Percentiles rank a stretch among this genome's conserved stretches.
These are phyloP conservation scores for Mus musculus DNA, from an alignment of 2,113 vertebrate genomes.

Conservation along the genomic window DNA sequence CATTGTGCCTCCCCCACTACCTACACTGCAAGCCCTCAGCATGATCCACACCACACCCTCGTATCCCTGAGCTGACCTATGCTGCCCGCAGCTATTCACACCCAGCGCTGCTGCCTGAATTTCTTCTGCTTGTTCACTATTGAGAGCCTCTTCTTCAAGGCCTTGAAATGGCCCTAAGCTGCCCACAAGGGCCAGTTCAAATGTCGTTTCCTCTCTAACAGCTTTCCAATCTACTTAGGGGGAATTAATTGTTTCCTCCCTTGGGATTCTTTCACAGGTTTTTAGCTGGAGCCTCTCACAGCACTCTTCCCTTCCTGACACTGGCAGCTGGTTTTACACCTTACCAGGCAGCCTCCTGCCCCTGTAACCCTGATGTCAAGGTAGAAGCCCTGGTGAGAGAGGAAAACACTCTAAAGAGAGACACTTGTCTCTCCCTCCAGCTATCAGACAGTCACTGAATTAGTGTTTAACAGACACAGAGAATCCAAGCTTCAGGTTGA, in stretches of 20 bases:
- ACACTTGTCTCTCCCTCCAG: not conserved
- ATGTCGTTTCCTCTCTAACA: conserved; percentile 7
- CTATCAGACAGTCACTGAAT: not conserved
- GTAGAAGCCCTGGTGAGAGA: not conserved
- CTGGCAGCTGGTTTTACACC: not conserved
- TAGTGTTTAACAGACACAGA: not conserved
- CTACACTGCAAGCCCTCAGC: not conserved
- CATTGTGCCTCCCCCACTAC: no score
- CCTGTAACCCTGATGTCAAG: not conserved
- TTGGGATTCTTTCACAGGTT: not conserved
- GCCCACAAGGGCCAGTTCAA: conserved; percentile 40
- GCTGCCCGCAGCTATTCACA: rapidly evolving
- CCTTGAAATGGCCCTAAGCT: not conserved
- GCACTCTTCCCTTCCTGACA: not conserved
- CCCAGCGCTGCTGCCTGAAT: rapidly evolving
- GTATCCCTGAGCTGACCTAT: not conserved
- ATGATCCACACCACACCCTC: rapidly evolving
- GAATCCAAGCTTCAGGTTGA: not conserved
- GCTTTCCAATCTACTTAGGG: conserved; percentile 3
- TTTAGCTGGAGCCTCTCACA: not conserved
- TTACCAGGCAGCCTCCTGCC: not conserved
- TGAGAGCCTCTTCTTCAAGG: not conserved
- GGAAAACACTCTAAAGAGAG: not conserved
- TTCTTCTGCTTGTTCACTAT: not conserved
- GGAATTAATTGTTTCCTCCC: conserved; percentile 51